phyloP scores from a whole-genome alignment of 2,888 invertebrate species.

The Ischnus inquisitorius region DNA sequence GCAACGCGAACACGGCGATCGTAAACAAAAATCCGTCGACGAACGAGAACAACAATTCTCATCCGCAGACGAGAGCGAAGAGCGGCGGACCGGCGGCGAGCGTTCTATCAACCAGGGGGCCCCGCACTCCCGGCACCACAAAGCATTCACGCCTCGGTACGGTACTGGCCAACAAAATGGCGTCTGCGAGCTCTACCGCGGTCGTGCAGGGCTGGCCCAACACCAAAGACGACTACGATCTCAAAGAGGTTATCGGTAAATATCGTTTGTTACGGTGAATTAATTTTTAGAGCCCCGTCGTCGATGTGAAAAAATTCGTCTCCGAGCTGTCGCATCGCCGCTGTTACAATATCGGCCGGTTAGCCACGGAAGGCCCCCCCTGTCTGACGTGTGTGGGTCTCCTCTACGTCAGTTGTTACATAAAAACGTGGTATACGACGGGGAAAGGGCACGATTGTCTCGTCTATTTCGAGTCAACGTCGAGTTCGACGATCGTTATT shows the following conservation, averaged over 20 bases:
- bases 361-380: slow-evolving; percentile 17
- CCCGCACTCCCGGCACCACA: slow-evolving; percentile 82
- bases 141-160: slow-evolving; percentile 86
- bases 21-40: slow-evolving; percentile 1
- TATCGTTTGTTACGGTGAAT: slow-evolving; percentile 74
- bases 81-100: slow-evolving; percentile 67
- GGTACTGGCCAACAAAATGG: slow-evolving; percentile 88
- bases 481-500: neutral
- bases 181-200: slow-evolving; percentile 86
- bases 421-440: slow-evolving; percentile 63
- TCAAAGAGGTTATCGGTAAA: slow-evolving; percentile 97
- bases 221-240: slow-evolving; percentile 96
- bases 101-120: slow-evolving; percentile 76
- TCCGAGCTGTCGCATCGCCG: slow-evolving; percentile 33
- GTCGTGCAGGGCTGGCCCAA: slow-evolving; percentile 92
- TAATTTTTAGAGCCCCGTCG: neutral
- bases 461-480: slow-evolving; percentile 6
- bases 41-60: slow-evolving; percentile 47
- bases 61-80: slow-evolving; percentile 60
- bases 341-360: slow-evolving; percentile 47
- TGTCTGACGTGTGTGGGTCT: slow-evolving; percentile 55
- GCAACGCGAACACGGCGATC: neutral
- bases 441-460: slow-evolving; percentile 15
- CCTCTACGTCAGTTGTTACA: slow-evolving; percentile 69
- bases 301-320: slow-evolving; percentile 6